Conservation (phyloP, 1,140 invertebrate species). For the Piezodorus guildinii region DNA sequence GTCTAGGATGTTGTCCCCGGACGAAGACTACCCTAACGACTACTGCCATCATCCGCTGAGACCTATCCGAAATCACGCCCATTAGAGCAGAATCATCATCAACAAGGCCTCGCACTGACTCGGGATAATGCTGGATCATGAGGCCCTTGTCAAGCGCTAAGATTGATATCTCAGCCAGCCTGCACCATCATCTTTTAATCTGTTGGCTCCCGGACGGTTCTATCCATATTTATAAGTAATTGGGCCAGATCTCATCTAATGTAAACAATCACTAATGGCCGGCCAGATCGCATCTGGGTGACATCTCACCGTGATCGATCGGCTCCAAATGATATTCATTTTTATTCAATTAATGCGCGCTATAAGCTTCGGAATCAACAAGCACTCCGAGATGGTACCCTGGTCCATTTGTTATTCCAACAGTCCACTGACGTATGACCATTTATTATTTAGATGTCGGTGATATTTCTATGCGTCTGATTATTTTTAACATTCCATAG, state of each 20-base stretch:
- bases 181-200: constrained; percentile 8
- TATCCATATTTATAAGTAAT: constrained; percentile 6
- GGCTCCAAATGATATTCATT: constrained; percentile 6
- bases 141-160: neutral
- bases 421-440: too few species aligned
- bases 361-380: neutral
- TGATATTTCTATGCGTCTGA: too few species aligned
- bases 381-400: neutral
- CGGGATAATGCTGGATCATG: neutral
- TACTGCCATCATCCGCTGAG: too few species aligned
- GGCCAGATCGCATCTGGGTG: neutral
- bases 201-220: neutral
- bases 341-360: neutral
- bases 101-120: too few species aligned
- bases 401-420: too few species aligned
- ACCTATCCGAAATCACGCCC: too few species aligned
- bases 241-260: constrained; percentile 2
- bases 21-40: too few species aligned
- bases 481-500: too few species aligned
- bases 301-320: neutral
- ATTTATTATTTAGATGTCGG: too few species aligned
- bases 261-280: constrained; percentile 3
- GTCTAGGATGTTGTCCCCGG: too few species aligned
- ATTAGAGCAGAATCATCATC: too few species aligned
- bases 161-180: neutral